These are phyloP conservation scores for Tetranychus cinnabarinus DNA, from an alignment of 1,140 invertebrate genomes.

Conservation along the genomic window DNA sequence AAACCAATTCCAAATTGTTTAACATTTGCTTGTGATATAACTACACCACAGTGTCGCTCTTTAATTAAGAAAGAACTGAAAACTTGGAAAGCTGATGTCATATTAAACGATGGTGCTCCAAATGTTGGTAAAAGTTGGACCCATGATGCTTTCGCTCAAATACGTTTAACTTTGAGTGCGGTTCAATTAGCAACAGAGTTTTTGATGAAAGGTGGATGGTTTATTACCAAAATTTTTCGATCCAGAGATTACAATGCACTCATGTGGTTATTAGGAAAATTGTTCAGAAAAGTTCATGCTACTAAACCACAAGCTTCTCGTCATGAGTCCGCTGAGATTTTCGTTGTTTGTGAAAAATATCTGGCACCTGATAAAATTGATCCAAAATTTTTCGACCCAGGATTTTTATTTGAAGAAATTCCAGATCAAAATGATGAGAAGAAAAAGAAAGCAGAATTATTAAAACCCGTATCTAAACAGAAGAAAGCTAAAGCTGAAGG, in stretches of 20 bases:
- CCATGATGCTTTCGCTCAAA: slow-evolving; percentile 88
- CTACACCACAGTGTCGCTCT: slow-evolving; percentile 55
- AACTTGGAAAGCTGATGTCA: slow-evolving; percentile 86
- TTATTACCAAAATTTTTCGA: slow-evolving; percentile 94
- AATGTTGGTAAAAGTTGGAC: slow-evolving; percentile 96
- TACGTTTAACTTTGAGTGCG: slow-evolving; percentile 63
- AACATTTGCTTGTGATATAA: slow-evolving; percentile 77
- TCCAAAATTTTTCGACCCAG: slow-evolving; percentile 73
- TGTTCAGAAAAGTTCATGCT: slow-evolving; percentile 77
- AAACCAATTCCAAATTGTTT: slow-evolving; percentile 75
- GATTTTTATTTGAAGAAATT: slow-evolving; percentile 85
- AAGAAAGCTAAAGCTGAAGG: slow-evolving; percentile 62
- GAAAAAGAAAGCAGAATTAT: slow-evolving; percentile 11
- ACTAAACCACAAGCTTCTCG: slow-evolving; percentile 96
- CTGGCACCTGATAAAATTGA: slow-evolving; percentile 82
- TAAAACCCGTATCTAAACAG: slow-evolving; percentile 12
- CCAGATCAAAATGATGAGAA: slow-evolving; percentile 37
- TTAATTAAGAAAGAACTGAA: slow-evolving; percentile 56
- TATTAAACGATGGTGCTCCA: slow-evolving; percentile 91
- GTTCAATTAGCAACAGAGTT: slow-evolving; percentile 80
- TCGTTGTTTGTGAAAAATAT: slow-evolving; percentile 88
- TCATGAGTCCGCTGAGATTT: slow-evolving; percentile 97
- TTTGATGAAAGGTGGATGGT: slow-evolving; percentile 71
- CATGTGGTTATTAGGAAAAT: slow-evolving; percentile 83
- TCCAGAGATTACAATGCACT: slow-evolving; percentile 92